Evolutionary conservation across 2,113 vertebrate species (phyloP), one percentile per base, ranked within the genome.

Genomic region (Semicossyphus pulcher): DNA sequence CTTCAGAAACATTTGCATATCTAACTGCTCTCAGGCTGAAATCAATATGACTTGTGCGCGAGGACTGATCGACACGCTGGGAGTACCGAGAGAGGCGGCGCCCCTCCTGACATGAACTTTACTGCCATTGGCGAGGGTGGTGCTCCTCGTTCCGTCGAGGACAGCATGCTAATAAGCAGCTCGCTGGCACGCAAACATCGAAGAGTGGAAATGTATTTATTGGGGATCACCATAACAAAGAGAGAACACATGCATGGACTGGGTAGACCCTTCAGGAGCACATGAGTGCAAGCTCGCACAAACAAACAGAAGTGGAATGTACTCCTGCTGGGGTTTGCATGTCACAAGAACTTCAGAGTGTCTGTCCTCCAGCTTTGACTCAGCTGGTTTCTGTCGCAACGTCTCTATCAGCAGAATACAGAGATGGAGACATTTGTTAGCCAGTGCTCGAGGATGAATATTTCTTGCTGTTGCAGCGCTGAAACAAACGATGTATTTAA

Each of bases 321-420:
- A 83, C 81, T 72, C 63, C 77, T 47, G 56, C 25, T 67, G 39
- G 64, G 70, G 73, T 85, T 80, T 81, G 21, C 59, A 34, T 49
- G 71, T 86, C 81, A 86, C 75, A 72, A 78, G 67, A 76, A 62
- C 63, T 68, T 74, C 66, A 47, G 7, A 67, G 54, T 10, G 37
- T 14, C 16, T 69, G 47, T 84, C 84, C 67, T 81, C 39, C 66
- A 72, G 74, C 29, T 2, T 8, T 15, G 60, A 60, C 71, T 29
- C 60, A 37, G 57, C 10, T n/a, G n/a, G 81, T 81, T 81, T 85
- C 84, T 1, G 49, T 61, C 72, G 80, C 60, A n/a, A n/a, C 25
- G 41, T 45, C 34, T 1, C 28, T 7, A 15, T 23, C 61, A 66
- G 49, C 31, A 28, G 41, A 67, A 28, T 34, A 6, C 21, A 6